Evolutionary conservation across 2,888 invertebrate genomes (phyloP), one percentile per base, ranked within the genome.

Genomic region (Drosophila ezoana): DNA sequence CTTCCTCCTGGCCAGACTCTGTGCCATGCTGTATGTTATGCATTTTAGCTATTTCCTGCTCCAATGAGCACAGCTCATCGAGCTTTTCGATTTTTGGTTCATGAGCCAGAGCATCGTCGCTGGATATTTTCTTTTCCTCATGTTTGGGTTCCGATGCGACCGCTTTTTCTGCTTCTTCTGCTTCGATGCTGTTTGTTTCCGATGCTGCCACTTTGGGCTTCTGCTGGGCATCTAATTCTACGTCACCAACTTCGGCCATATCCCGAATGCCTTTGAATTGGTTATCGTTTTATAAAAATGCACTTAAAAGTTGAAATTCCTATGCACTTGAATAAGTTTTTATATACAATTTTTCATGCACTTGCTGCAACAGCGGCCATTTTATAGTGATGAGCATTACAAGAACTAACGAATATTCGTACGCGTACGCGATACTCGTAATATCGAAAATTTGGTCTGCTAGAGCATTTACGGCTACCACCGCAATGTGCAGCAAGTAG

Each of bases 21-120:
- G 60, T 44, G 13, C 52, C 44, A 10, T 68, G 66, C 5, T 69
- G 72, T 33, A 68, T 71, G 20, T 89, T 84, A 68, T 91, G 91
- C 84, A 91, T 86, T 79, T 90, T 90, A 1, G 91, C 91, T 20
- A 91, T 91, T 72, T 91, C 91, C n/a, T 89, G 88, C 53, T 91
- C 91, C 60, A 91, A 73, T 43, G 89, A 90, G 32, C 81, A 89
- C 40, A 91, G 59, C 62, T 91, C 91, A 64, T 91, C 91, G 6
- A 90, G 35, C 18, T 79, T 82, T 20, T 83, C 84, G 1, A 20
- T 13, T 54, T 48, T 71, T 16, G 33, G 5, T 1, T 52, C 57
- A 49, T 23, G 8, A 9, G 9, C 28, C 4, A n/a, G 4, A 1
- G 44, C 33, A 18, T 64, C 54, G 14, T 18, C 54, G 9, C n/a